Evolutionary conservation across 2,888 invertebrate species (phyloP).

Genomic region (Chorisops tibialis): DNA sequence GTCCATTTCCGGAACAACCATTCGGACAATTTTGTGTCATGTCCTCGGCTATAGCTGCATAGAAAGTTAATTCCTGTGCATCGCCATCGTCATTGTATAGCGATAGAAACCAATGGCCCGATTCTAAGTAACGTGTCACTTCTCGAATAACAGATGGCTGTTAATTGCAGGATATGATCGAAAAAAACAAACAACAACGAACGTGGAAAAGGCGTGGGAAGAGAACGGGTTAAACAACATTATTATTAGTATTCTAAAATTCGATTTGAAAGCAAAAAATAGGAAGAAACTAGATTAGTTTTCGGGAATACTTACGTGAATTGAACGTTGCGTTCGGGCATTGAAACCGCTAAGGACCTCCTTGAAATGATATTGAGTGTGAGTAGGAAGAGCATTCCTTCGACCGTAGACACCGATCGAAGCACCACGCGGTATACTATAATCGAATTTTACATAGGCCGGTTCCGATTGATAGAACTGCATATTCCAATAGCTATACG

Average conservation of each 20-base stretch:
- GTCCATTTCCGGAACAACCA: conserved; percentile 95
- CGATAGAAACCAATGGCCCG: conserved; percentile 94
- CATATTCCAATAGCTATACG: conserved; percentile 96
- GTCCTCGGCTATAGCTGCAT: conserved; percentile 80
- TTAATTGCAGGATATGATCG: conserved; percentile 12
- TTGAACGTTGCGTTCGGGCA: conserved; percentile 76
- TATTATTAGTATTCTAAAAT: conserved; percentile 11
- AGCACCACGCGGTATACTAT: conserved; percentile 85
- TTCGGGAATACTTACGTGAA: conserved; percentile 70
- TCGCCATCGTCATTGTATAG: conserved; percentile 94
- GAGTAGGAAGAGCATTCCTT: conserved; percentile 89
- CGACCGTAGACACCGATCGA: conserved; percentile 94
- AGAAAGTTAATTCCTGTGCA: conserved; percentile 80
- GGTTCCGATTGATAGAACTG: conserved; percentile 94
- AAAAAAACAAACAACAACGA: background rate
- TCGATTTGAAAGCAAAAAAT: conserved; percentile 1
- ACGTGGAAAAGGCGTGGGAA: background rate
- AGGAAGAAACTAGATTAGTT: background rate
- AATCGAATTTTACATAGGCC: conserved; percentile 91
- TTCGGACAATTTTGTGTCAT: conserved; percentile 95
- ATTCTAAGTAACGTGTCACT: conserved; percentile 91
- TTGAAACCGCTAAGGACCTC: conserved; percentile 90
- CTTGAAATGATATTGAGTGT: conserved; percentile 94
- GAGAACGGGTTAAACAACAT: background rate
- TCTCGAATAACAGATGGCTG: conserved; percentile 81